These are phyloP conservation scores for Dolichotis patagonum DNA, from an alignment of 2,113 vertebrate genomes.

Conservation along the genomic window DNA sequence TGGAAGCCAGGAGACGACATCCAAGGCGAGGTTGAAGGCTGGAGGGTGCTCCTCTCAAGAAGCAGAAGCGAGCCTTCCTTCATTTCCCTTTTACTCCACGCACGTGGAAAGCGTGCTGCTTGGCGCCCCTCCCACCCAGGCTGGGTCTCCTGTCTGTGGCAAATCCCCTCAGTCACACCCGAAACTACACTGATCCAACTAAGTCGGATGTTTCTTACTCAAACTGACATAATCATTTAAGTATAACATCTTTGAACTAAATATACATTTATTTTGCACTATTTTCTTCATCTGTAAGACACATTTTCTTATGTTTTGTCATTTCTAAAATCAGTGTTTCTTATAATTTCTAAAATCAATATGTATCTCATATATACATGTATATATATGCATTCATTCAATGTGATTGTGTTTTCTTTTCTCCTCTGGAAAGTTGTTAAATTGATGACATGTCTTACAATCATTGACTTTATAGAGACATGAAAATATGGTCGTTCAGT, in stretches of 20 bases:
- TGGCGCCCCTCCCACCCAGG: not conserved
- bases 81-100: not conserved
- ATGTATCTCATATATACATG: not conserved
- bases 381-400: not conserved
- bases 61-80: not conserved
- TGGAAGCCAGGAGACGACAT: not conserved
- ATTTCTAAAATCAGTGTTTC: slow-evolving; percentile 47
- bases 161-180: not conserved
- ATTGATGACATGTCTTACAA: slow-evolving; percentile 24
- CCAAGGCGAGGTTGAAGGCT: not conserved
- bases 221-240: not conserved
- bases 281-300: not conserved
- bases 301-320: not conserved
- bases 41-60: not conserved
- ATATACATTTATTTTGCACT: not conserved
- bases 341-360: not conserved
- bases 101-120: not conserved
- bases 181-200: not conserved
- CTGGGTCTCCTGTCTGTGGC: not conserved
- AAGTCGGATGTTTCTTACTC: not conserved
- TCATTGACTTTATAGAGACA: slow-evolving; percentile 39
- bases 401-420: slow-evolving; percentile 1
- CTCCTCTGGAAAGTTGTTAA: slow-evolving; percentile 54
- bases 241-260: not conserved
- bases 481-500: slow-evolving; percentile 40